Evolutionary conservation across 2,797 vertebrate species (phyloP).

Genomic region (Clarias pachynema): DNA sequence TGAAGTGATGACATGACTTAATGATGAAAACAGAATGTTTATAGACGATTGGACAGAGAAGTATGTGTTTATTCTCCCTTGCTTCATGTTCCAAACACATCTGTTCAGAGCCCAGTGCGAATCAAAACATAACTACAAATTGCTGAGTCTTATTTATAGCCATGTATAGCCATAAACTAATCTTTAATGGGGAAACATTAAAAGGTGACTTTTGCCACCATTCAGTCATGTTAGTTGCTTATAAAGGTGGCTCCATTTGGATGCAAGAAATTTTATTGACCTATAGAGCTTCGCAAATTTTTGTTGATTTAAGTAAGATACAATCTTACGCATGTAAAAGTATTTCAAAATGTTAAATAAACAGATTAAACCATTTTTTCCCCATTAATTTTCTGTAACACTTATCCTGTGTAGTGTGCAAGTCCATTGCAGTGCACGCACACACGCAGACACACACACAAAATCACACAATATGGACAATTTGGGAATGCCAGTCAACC

Average conservation of each 20-base stretch:
- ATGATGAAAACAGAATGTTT: constrained; percentile 20
- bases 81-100: constrained; percentile 13
- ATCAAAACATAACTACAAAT: constrained; percentile 18
- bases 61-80: constrained; percentile 15
- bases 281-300: not conserved
- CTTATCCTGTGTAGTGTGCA: no score
- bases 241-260: not conserved
- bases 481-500: no score
- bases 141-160: not conserved
- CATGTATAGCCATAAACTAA: not conserved
- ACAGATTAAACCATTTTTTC: not conserved
- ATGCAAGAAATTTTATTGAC: no score
- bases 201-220: not conserved
- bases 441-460: no score
- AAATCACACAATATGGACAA: no score
- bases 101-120: not conserved
- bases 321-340: no score
- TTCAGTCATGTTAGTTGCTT: not conserved
- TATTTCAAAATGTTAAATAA: not conserved
- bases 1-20: constrained; percentile 15
- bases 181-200: not conserved
- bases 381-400: no score
- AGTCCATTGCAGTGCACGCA: no score
- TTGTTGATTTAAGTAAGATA: not conserved
- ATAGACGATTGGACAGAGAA: constrained; percentile 18